Evolutionary conservation across 2,888 invertebrate species (phyloP).

Genomic region (Hipparchia semele): DNA sequence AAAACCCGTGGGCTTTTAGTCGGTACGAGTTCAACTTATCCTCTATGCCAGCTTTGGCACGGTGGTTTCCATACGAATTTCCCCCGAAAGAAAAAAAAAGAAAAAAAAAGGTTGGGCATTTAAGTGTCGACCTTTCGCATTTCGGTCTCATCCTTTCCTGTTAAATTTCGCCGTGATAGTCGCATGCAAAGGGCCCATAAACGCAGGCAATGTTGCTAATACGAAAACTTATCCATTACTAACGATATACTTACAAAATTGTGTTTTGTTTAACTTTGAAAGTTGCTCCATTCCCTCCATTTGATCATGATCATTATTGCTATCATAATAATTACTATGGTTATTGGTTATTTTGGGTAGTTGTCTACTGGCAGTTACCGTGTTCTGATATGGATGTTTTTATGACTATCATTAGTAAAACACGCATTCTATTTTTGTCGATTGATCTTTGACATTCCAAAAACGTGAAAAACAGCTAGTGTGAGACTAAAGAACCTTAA

Average conservation of each 20-base stretch:
- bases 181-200: slow-evolving; percentile 79
- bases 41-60: too few relatives aligned
- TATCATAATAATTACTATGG: slow-evolving; percentile 27
- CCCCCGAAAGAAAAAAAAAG: too few relatives aligned
- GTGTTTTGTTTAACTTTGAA: slow-evolving; percentile 38
- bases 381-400: neutral
- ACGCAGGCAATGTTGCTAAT: slow-evolving; percentile 62
- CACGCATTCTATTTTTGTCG: neutral
- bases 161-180: slow-evolving; percentile 45
- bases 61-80: too few relatives aligned
- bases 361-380: slow-evolving; percentile 1
- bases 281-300: slow-evolving; percentile 40
- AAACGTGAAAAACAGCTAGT: too few relatives aligned
- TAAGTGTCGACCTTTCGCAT: too few relatives aligned
- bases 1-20: too few relatives aligned
- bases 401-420: slow-evolving; percentile 11
- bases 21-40: too few relatives aligned
- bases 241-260: slow-evolving; percentile 67
- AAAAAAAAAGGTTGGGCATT: too few relatives aligned
- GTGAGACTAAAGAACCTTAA: too few relatives aligned
- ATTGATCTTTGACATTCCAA: neutral
- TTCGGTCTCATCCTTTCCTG: neutral
- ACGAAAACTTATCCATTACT: slow-evolving; percentile 72
- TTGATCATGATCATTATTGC: slow-evolving; percentile 33
- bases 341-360: slow-evolving; percentile 19